Evolutionary conservation across 2,113 vertebrate species (phyloP), one percentile per base, ranked within the genome.

Genomic region (Colinus virginianus): DNA sequence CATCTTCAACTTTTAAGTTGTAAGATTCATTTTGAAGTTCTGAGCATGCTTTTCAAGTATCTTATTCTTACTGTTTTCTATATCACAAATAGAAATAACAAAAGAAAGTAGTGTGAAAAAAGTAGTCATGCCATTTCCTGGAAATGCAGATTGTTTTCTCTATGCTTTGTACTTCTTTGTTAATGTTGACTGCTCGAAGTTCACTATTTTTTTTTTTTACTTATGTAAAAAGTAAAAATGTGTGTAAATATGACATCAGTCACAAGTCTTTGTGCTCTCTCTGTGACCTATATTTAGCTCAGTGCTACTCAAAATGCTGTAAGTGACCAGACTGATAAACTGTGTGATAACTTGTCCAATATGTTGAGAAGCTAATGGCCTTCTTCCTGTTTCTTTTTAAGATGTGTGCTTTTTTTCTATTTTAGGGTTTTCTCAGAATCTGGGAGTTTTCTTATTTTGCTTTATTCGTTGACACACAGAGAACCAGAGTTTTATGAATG

Each of bases 401-500:
- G 4, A 15, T 46, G 28, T 13, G 16, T 2, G 0, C 20, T 32
- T 49, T 67, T 67, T 76, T 53, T 43, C 32, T 91, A 51, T 62
- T 93, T 86, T 28, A 99, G 99, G 71, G 98, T 98, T 74, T 96
- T 98, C 92, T 99, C 98, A 1, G 99, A 99, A 93, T 97, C 96
- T 25, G 96, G 98, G 18, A 92, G 97, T 28, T 99, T 99, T 94
- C 98, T 99, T 85, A 92, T 99, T 53, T 97, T 99, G 61, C 96
- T 99, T 62, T 99, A 99, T 94, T 97, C 98, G 2, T 72, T 98
- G 90, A 98, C 98, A 17, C 98, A 99, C 97, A 98, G 98, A 90
- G 97, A 98, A 55, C 98, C 99, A 13, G 98, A 99, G 91, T 99
- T 99, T 97, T 99, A 98, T 95, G 98, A 99, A 94, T 99, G 99